These are phyloP conservation scores for Tichodroma muraria DNA, from an alignment of 2,113 vertebrate genomes.

Conservation along the genomic window DNA sequence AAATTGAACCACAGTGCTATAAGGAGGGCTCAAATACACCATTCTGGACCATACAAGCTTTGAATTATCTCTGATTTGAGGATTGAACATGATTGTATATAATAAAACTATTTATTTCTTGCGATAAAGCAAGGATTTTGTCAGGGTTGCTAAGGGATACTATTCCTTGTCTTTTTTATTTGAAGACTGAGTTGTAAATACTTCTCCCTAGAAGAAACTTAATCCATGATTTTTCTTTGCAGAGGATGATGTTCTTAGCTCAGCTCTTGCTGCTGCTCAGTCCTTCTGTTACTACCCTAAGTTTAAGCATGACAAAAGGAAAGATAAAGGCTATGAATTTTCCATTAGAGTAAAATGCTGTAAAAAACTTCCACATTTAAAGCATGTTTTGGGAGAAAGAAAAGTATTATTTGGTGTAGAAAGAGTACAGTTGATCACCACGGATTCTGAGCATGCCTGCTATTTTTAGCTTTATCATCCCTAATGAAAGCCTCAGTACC, in stretches of 20 bases:
- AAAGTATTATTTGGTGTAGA: background rate
- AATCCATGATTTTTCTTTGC: constrained; percentile 16
- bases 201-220: constrained; percentile 25
- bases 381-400: background rate
- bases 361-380: background rate
- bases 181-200: constrained; percentile 27
- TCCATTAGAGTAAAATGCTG: background rate
- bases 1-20: background rate
- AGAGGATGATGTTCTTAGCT: constrained; percentile 1
- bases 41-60: background rate
- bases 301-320: constrained; percentile 10
- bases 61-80: constrained; percentile 14
- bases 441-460: background rate
- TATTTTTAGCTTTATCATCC: constrained; percentile 21
- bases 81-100: background rate
- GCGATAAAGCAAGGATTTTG: constrained; percentile 5
- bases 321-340: background rate
- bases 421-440: background rate
- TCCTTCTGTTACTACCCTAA: background rate
- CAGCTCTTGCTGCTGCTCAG: background rate
- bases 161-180: constrained; percentile 13
- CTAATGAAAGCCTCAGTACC: constrained; percentile 16
- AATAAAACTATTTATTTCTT: constrained; percentile 30
- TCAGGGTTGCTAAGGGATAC: constrained; percentile 36
- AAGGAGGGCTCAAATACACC: background rate